Conservation (phyloP, 1,140 invertebrate genomes). For the Oscheius sp. region DNA sequence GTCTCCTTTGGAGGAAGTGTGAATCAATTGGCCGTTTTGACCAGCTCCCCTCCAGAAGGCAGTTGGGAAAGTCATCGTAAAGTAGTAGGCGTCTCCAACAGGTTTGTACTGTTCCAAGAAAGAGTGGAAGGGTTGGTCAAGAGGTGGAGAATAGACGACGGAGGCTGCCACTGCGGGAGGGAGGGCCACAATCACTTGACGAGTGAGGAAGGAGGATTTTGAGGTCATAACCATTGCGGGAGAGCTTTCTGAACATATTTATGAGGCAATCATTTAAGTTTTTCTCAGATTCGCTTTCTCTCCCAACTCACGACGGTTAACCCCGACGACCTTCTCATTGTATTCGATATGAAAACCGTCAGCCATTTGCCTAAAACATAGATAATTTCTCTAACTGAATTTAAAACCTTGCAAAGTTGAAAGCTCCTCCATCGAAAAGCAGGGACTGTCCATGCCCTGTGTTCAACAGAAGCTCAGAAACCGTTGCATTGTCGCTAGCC, state of each 20-base stretch:
- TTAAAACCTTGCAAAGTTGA: conserved; percentile 18
- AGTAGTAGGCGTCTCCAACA: conserved; percentile 36
- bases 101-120: conserved; percentile 34
- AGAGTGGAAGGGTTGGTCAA: conserved; percentile 10
- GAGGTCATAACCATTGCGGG: conserved; percentile 15
- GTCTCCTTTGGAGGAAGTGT: conserved; percentile 16
- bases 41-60: conserved; percentile 23
- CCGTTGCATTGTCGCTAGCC: conserved; percentile 29
- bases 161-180: conserved; percentile 17
- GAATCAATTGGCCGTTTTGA: conserved; percentile 28
- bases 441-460: conserved; percentile 31
- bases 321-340: conserved; percentile 8
- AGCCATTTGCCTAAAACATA: not conserved
- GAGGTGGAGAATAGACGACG: conserved; percentile 20
- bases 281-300: too few species aligned
- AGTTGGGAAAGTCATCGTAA: conserved; percentile 28
- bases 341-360: conserved; percentile 19
- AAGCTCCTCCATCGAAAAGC: conserved; percentile 11
- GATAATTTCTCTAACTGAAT: not conserved
- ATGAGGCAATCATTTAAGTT: not conserved
- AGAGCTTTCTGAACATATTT: not conserved
- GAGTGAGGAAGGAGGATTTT: not conserved
- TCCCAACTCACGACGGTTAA: conserved; percentile 12
- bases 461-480: conserved; percentile 21
- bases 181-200: conserved; percentile 31